These are phyloP conservation scores for Diorhabda carinulata DNA, from an alignment of 1,140 invertebrate species.

Conservation along the genomic window DNA sequence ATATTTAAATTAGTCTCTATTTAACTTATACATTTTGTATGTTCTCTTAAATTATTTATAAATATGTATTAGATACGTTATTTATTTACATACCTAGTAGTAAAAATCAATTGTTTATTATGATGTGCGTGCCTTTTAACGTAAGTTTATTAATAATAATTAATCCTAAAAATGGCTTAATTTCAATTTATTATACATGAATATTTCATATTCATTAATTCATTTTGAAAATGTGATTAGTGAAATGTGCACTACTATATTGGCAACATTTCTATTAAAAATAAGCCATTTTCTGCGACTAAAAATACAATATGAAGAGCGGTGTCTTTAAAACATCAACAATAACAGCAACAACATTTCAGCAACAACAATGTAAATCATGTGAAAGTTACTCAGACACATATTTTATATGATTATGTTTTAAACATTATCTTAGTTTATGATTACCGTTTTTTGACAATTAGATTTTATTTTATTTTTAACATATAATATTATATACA, in stretches of 20 bases:
- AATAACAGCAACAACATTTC: conserved; percentile 45
- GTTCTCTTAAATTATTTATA: too few relatives aligned
- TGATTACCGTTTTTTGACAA: background rate
- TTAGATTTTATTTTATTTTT: background rate
- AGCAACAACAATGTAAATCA: conserved; percentile 42
- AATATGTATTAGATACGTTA: too few relatives aligned
- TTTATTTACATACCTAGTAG: too few relatives aligned
- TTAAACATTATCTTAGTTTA: background rate
- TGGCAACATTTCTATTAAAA: background rate
- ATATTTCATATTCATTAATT: too few relatives aligned
- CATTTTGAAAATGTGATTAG: too few relatives aligned
- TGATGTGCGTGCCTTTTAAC: too few relatives aligned
- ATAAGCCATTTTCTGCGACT: background rate
- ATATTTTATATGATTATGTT: background rate
- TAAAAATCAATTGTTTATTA: too few relatives aligned
- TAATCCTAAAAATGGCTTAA: too few relatives aligned
- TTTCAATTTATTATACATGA: too few relatives aligned
- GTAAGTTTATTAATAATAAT: too few relatives aligned
- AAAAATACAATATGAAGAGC: conserved; percentile 9
- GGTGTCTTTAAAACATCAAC: conserved; percentile 37
- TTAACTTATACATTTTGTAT: too few relatives aligned
- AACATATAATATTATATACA: conserved; percentile 4
- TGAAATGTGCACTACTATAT: background rate
- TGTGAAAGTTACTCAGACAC: conserved; percentile 32
- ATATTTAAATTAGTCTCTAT: too few relatives aligned